Conservation (phyloP, 2,113 vertebrate genomes). For the Opisthocomus hoazin region DNA sequence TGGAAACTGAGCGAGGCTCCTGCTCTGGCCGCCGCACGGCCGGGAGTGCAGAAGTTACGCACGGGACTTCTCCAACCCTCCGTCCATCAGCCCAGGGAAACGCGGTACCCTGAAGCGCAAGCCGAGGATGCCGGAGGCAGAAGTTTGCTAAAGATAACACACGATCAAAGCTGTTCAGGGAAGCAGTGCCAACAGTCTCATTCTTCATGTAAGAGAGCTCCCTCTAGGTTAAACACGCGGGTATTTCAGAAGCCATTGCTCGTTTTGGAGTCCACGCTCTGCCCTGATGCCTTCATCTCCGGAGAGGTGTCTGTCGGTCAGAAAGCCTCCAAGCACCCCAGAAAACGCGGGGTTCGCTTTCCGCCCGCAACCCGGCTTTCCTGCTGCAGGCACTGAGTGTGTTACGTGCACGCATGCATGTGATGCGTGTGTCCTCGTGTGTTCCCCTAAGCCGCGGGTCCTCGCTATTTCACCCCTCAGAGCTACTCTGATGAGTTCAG, state of each 20-base stretch:
- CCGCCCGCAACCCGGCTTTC: accelerated
- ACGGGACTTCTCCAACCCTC: not conserved
- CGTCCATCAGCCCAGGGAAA: not conserved
- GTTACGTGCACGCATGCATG: accelerated
- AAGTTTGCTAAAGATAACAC: not conserved
- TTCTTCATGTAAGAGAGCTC: conserved; percentile 60
- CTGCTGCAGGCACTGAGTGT: accelerated
- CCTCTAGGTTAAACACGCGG: conserved; percentile 60
- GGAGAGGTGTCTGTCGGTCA: accelerated
- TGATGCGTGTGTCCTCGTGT: accelerated
- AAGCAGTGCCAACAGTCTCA: not conserved
- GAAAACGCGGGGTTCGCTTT: not conserved
- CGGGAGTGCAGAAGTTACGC: not conserved
- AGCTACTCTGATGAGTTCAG: accelerated
- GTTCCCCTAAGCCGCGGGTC: accelerated
- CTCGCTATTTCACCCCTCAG: accelerated
- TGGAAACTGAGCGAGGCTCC: accelerated
- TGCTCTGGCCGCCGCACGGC: not conserved
- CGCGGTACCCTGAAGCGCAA: not conserved
- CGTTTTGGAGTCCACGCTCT: not conserved
- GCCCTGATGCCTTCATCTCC: not conserved
- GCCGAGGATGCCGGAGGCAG: not conserved
- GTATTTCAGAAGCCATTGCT: conserved; percentile 58
- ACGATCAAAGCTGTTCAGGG: not conserved
- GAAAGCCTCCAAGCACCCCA: not conserved